Evolutionary conservation across 2,113 vertebrate genomes (phyloP).

Genomic region (Thamnophis sirtalis): DNA sequence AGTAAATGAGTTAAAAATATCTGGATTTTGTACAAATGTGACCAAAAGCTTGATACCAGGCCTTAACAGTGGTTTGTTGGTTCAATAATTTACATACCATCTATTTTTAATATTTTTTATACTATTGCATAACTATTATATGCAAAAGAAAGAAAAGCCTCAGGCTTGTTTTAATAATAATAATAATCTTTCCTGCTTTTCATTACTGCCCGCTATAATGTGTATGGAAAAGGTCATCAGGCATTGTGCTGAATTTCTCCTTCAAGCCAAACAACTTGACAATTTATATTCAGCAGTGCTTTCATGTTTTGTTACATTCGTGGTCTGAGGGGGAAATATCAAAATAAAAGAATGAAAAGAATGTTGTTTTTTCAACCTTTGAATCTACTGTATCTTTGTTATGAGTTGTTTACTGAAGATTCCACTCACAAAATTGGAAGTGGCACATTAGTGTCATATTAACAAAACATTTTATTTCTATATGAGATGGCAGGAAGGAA

Average conservation of each 20-base stretch:
- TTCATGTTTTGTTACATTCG: not conserved
- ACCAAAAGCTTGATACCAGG: not conserved
- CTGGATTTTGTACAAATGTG: slow-evolving; percentile 1
- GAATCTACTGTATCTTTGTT: not conserved
- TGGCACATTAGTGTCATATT: not conserved
- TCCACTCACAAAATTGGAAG: not conserved
- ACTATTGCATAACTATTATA: slow-evolving; percentile 3
- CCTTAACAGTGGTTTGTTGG: not conserved
- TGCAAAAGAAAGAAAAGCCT: slow-evolving; percentile 1
- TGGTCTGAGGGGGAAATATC: not conserved
- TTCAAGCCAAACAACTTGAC: not conserved
- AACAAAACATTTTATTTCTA: not conserved
- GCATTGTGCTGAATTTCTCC: slow-evolving; percentile 9
- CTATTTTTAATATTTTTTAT: slow-evolving; percentile 23
- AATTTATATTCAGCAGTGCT: not conserved
- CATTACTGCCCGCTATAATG: slow-evolving; percentile 18
- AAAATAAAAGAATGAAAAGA: not conserved
- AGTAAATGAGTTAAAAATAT: slow-evolving; percentile 6
- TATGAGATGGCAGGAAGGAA: not conserved
- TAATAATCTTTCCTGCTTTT: slow-evolving; percentile 14
- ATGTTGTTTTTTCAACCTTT: not conserved
- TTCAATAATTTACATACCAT: slow-evolving; percentile 2
- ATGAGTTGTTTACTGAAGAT: not conserved
- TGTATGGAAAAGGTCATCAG: slow-evolving; percentile 25
- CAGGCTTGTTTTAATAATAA: slow-evolving; percentile 10